phyloP scores from a whole-genome alignment of 2,113 vertebrate genomes.

The Semicossyphus pulcher region DNA sequence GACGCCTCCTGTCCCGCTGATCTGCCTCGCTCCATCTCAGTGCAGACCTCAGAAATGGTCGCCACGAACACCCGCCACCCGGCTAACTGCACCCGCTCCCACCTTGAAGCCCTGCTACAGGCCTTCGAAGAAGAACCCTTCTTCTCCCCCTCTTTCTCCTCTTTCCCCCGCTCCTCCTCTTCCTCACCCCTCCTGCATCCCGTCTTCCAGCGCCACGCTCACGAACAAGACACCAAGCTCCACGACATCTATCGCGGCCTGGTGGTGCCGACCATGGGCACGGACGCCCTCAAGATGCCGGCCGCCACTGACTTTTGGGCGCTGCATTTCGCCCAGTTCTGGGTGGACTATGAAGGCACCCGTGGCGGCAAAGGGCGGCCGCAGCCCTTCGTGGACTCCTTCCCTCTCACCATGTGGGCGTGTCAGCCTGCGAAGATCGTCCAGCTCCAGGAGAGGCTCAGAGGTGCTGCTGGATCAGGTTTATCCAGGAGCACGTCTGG shows the following conservation, averaged over 20 bases:
- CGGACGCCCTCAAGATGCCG: constrained; percentile 88
- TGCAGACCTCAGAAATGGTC: constrained; percentile 98
- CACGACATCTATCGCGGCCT: constrained; percentile 94
- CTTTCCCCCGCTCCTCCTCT: constrained; percentile 78
- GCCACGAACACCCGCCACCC: constrained; percentile 95
- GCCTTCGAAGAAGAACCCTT: constrained; percentile 93
- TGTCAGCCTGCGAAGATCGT: constrained; percentile 90
- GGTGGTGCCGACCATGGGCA: constrained; percentile 85
- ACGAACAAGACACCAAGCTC: constrained; percentile 94
- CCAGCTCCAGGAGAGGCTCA: constrained; percentile 85
- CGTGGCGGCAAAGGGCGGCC: constrained; percentile 91
- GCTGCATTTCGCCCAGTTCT: constrained; percentile 95
- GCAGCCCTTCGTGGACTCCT: constrained; percentile 93
- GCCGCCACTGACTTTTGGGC: constrained; percentile 95
- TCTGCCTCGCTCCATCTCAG: constrained; percentile 90
- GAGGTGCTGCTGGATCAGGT: constrained; percentile 62
- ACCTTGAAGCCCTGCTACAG: constrained; percentile 93
- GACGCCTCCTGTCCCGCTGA: constrained; percentile 88
- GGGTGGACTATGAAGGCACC: constrained; percentile 95
- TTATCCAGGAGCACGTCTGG: constrained; percentile 87
- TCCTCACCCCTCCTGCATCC: constrained; percentile 90
- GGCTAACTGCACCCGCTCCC: constrained; percentile 91
- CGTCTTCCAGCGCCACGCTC: constrained; percentile 94
- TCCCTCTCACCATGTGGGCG: constrained; percentile 94
- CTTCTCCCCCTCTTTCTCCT: constrained; percentile 87